These are phyloP conservation scores for Mohoua ochrocephala DNA, from an alignment of 2,113 vertebrate species.

Conservation along the genomic window DNA sequence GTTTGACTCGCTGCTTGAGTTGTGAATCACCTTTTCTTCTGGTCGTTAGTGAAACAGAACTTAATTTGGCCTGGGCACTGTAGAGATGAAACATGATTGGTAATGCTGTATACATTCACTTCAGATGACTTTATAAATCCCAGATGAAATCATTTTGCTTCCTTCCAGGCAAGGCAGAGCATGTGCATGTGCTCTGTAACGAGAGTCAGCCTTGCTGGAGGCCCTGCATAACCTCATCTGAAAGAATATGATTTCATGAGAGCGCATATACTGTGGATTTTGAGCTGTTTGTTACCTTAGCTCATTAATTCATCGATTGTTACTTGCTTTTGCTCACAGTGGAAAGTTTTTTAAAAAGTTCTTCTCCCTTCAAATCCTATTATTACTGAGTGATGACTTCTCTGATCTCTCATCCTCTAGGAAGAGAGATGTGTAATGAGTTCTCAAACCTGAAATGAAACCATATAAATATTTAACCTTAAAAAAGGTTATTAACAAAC, in stretches of 20 bases:
- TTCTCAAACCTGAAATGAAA: not conserved
- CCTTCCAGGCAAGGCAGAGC: not conserved
- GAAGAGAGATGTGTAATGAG: not conserved
- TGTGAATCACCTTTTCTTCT: conserved; percentile 42
- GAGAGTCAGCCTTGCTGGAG: not conserved
- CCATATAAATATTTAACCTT: conserved; percentile 15
- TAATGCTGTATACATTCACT: conserved; percentile 42
- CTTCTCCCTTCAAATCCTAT: not conserved
- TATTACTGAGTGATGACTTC: not conserved
- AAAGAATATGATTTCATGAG: not conserved
- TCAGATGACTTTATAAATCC: conserved; percentile 57
- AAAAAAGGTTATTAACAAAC: not conserved
- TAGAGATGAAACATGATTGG: conserved; percentile 19
- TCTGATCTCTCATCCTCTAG: not conserved
- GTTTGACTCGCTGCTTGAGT: not conserved
- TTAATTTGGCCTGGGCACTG: conserved; percentile 35
- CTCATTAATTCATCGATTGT: not conserved
- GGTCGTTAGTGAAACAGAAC: conserved; percentile 48
- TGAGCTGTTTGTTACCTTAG: not conserved
- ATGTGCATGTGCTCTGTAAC: not conserved
- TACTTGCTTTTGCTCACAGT: not conserved
- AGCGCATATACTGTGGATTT: not conserved
- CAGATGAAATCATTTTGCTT: conserved; percentile 37
- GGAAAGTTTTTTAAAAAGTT: not conserved
- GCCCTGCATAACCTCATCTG: not conserved